These are phyloP conservation scores for Pyrrhura leucotis DNA, from an alignment of 2,797 vertebrate genomes.

Conservation along the genomic window DNA sequence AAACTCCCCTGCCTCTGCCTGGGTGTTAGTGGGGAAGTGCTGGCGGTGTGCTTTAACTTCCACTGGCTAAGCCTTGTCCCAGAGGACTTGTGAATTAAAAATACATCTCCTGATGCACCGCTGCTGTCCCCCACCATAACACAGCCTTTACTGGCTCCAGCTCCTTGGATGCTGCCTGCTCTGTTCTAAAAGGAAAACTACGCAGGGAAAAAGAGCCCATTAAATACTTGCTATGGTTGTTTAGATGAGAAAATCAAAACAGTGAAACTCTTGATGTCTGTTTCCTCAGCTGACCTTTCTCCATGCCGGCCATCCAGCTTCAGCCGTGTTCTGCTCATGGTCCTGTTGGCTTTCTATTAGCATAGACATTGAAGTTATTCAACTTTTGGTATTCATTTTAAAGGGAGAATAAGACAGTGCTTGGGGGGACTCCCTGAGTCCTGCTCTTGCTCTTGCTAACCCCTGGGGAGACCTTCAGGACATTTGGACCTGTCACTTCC, in stretches of 20 bases:
- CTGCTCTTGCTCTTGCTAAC: not conserved
- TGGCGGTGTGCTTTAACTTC: not conserved
- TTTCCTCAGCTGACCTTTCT: not conserved
- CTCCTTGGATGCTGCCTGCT: not conserved
- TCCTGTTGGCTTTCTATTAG: not conserved
- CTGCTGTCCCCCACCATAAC: not conserved
- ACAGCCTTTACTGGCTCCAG: not conserved
- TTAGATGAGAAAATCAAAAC: not conserved
- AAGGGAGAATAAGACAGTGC: not conserved
- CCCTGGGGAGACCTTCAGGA: not conserved
- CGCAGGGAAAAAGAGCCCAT: not conserved
- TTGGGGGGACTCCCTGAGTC: not conserved
- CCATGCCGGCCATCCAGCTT: not conserved
- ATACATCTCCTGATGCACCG: not conserved
- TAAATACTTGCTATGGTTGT: not conserved
- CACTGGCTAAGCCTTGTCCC: not conserved
- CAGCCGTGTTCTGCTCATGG: accelerated
- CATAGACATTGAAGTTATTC: not conserved
- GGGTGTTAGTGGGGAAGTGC: not conserved
- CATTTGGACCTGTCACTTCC: not conserved
- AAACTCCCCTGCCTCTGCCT: not conserved
- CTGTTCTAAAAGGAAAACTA: not conserved
- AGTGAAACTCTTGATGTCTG: not conserved
- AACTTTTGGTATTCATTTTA: not conserved
- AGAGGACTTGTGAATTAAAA: not conserved